A percentile compares a stretch with the other conserved stretches of the same genome.
phyloP scores from a whole-genome alignment of 2,797 vertebrate genomes.

The Siniperca undulata region DNA sequence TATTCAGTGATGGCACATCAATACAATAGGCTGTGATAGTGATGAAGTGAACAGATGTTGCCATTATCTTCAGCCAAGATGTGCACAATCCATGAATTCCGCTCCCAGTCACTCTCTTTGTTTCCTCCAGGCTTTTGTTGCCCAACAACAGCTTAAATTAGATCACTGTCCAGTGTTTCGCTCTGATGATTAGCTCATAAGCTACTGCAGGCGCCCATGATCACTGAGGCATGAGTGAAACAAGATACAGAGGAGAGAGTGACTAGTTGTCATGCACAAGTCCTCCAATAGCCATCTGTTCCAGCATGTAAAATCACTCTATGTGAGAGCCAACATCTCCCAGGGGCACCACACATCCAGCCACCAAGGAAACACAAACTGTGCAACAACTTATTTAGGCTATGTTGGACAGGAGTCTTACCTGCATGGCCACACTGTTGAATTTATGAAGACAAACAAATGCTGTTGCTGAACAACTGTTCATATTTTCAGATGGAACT shows the following conservation, averaged over 20 bases:
- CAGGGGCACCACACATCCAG: slow-evolving; percentile 45
- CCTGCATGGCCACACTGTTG: not conserved
- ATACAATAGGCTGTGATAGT: not conserved
- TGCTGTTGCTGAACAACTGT: accelerated
- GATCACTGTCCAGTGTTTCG: slow-evolving; percentile 80
- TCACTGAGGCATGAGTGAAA: slow-evolving; percentile 69
- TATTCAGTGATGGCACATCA: slow-evolving; percentile 21
- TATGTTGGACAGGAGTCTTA: slow-evolving; percentile 23
- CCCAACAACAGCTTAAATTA: slow-evolving; percentile 76
- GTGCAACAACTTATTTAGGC: slow-evolving; percentile 40
- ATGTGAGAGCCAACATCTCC: slow-evolving; percentile 60
- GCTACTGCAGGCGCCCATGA: slow-evolving; percentile 65
- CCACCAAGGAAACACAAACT: slow-evolving; percentile 38
- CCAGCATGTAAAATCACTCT: slow-evolving; percentile 71
- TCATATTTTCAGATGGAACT: not conserved
- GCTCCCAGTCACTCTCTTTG: slow-evolving; percentile 37
- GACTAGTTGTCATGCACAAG: slow-evolving; percentile 73
- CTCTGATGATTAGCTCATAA: slow-evolving; percentile 83
- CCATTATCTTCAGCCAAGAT: slow-evolving; percentile 58
- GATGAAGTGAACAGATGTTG: slow-evolving; percentile 60
- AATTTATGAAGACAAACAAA: slow-evolving; percentile 1
- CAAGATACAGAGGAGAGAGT: slow-evolving; percentile 64
- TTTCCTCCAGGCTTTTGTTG: slow-evolving; percentile 67
- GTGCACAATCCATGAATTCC: slow-evolving; percentile 50
- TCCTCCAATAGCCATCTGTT: slow-evolving; percentile 82